Base-by-base conservation (phyloP, 2,797 vertebrate genomes). In the Margarornis squamiger region DNA sequence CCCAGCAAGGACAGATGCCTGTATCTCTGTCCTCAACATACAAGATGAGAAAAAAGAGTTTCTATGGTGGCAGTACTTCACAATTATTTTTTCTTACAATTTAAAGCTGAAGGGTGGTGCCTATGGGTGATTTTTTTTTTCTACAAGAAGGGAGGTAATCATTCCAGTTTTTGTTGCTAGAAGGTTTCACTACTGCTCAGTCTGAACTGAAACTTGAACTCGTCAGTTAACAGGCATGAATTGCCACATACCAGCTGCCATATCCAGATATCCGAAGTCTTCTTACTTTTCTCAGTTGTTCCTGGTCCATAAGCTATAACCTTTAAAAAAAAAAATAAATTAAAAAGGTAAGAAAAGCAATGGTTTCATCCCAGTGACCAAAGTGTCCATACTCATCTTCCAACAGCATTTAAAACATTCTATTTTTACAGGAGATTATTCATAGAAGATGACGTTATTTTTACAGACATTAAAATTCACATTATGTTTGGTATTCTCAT, bases 171-270 rank as follows among this genome's bases (percentile, higher is more conserved):
- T 49, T 87, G 41, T 55, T 91, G 70, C n/a, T 79, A 71, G 58
- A 79, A 85, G 38, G n/a, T 38, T 93, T 86, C 96, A 80, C 57
- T 90, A 70, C 52, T 68, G 18, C 30, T 80, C 36, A 62, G 59
- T 86, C 45, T 90, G 34, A 85, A 66, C 39, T 55, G 58, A 77
- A 95, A 77, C 36, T 79, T 59, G 63, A 93, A 75, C 27, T 68
- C 36, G 14, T 52, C 1, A 4, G 48, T 72, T 86, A 94, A 32
- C 18, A 61, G 48, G 34, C 62, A 43, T 67, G 58, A 93, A 73
- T 68, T 81, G 81, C 45, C 82, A 97, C 98, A 2, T 98, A 98
- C 99, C 98, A 99, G 94, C 81, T 99, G 99, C 99, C 99, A 99
- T 89, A 99, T 98, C 99, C 99, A 99, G 81, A 97, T 92, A 83